Base-by-base conservation (phyloP, 2,888 invertebrate genomes). In the Noctua janthina region DNA sequence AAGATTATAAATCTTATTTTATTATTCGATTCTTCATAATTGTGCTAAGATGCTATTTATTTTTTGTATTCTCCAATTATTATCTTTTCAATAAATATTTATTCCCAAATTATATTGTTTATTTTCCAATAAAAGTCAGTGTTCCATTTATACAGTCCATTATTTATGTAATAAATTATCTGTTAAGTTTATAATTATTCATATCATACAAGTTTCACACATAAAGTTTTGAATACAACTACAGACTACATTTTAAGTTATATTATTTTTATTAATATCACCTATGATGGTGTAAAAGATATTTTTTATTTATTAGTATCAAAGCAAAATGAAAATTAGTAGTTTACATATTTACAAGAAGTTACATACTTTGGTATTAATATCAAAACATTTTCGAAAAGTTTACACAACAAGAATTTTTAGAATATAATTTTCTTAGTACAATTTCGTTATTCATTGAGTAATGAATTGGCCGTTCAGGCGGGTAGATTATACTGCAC, bases 11-110 rank as follows among this genome's bases (percentile, higher is more conserved):
- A 86, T 89, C 84, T 85, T 85, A 87, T 87, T 88, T 88, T 88
- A 84, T 83, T 91, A 90, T 90, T 86, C 90, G 88, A 88, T 82
- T 86, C 79, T 78, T 87, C 74, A 78, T 88, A 77, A 78, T 84
- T 87, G 79, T 90, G 92, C 92, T 95, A 93, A 93, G 90, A 93
- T 92, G 92, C 90, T 94, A 94, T 95, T 95, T 95, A 95, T 95
- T 94, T 94, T 95, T 95, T 95, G 95, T 96, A 95, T 92, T 91
- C 90, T 88, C 88, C 89, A 89, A 81, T 82, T 76, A 89, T 87
- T 88, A 90, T 88, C 88, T 90, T 91, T 90, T 89, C 91, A 94
- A 94, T 94, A 94, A 94, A 93, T 92, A 93, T 94, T 94, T 93
- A 94, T 94, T 93, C 91, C 90, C 89, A 90, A 81, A 79, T 75